phyloP scores from a whole-genome alignment of 2,888 invertebrate species.

The Peribatodes rhomboidaria region DNA sequence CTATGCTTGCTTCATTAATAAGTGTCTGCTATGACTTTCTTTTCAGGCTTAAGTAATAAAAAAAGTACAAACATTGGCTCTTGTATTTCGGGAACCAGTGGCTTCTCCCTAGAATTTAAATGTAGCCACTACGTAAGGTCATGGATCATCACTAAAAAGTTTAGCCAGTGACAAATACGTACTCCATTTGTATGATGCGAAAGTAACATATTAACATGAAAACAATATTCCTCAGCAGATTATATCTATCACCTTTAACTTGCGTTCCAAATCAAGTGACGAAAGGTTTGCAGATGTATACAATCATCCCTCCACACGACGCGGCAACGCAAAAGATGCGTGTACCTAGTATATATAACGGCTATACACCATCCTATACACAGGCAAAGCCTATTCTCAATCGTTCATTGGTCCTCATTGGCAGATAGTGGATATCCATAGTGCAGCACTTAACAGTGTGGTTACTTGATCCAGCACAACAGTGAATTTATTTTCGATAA shows the following conservation, averaged over 20 bases:
- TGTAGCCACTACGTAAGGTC: too few relatives aligned
- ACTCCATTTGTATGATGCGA: not conserved
- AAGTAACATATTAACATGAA: not conserved
- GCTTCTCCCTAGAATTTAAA: too few relatives aligned
- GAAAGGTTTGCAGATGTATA: constrained; percentile 33
- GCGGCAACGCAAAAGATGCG: not conserved
- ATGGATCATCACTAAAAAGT: too few relatives aligned
- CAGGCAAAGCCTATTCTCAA: constrained; percentile 33
- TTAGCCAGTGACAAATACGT: too few relatives aligned
- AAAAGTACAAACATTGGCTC: too few relatives aligned
- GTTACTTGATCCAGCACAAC: not conserved
- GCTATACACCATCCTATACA: not conserved
- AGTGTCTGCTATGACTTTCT: too few relatives aligned
- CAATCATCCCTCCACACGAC: constrained; percentile 18
- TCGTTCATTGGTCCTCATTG: constrained; percentile 54
- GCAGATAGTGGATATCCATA: constrained; percentile 49
- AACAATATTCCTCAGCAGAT: not conserved
- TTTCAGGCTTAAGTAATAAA: too few relatives aligned
- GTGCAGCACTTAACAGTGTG: constrained; percentile 26
- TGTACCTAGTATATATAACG: not conserved
- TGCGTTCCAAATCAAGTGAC: constrained; percentile 11
- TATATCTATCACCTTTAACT: constrained; percentile 26
- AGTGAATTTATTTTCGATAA: not conserved
- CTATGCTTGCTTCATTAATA: too few relatives aligned
- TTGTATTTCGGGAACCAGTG: too few relatives aligned